These are phyloP conservation scores for Coryphaenoides rupestris DNA, from an alignment of 2,113 vertebrate species.

Conservation along the genomic window DNA sequence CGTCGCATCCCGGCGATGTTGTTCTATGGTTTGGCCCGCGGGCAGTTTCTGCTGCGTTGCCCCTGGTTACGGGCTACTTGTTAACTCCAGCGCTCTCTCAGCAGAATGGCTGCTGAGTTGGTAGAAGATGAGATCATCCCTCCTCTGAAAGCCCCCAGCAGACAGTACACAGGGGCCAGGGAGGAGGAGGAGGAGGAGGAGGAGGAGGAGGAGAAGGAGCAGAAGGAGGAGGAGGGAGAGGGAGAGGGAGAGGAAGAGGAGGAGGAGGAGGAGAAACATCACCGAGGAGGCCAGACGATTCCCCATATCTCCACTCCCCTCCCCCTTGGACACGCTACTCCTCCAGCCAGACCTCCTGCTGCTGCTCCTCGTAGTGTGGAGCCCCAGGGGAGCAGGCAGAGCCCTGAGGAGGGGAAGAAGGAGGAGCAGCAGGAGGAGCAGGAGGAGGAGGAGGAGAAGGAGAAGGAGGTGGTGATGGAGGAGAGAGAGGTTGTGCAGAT, in stretches of 20 bases:
- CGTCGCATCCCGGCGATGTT: background rate
- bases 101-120: conserved; percentile 44
- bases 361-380: conserved; percentile 48
- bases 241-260: no score
- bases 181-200: conserved; percentile 45
- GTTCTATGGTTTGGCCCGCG: background rate
- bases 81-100: conserved; percentile 60
- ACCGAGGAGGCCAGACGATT: conserved; percentile 18
- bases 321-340: conserved; percentile 49
- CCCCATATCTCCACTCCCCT: conserved; percentile 34
- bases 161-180: conserved; percentile 44
- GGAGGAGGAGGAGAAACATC: conserved; percentile 42
- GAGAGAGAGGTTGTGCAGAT: conserved; percentile 28
- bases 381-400: conserved; percentile 11
- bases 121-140: conserved; percentile 50
- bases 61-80: conserved; percentile 44
- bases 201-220: conserved; percentile 45
- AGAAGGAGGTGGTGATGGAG: background rate
- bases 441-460: conserved; percentile 43
- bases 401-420: conserved; percentile 43
- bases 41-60: conserved; percentile 8
- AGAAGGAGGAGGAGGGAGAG: conserved; percentile 49
- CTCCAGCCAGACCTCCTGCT: conserved; percentile 57
- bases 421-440: conserved; percentile 36
- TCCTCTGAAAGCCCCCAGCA: conserved; percentile 40